phyloP scores from a whole-genome alignment of 2,888 invertebrate species.

The Lamellibrachia columna region DNA sequence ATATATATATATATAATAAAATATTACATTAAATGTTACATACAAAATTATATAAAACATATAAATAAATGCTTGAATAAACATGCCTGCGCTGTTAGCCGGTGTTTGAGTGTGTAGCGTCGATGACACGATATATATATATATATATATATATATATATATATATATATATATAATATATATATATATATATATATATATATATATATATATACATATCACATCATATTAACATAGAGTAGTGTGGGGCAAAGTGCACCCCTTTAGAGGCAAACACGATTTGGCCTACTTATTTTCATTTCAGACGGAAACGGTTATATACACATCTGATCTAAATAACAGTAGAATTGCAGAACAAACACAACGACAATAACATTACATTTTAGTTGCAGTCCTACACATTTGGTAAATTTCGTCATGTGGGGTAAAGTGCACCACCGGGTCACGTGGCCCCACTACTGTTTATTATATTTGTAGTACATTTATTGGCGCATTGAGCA shows the following conservation, averaged over 20 bases:
- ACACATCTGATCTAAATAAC: background rate
- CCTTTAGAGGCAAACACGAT: too few species aligned
- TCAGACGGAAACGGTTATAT: background rate
- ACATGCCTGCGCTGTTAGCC: too few species aligned
- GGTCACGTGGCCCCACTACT: too few species aligned
- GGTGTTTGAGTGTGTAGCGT: too few species aligned
- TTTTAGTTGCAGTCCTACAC: too few species aligned
- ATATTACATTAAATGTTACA: too few species aligned
- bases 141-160: background rate
- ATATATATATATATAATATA: background rate
- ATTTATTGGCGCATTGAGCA: too few species aligned
- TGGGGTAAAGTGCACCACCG: background rate
- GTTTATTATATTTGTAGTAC: too few species aligned
- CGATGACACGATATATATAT: background rate
- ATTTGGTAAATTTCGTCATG: too few species aligned
- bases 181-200: conserved; percentile 3
- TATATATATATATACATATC: conserved; percentile 20
- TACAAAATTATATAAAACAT: background rate
- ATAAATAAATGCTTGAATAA: background rate
- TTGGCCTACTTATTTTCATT: too few species aligned
- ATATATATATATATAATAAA: background rate
- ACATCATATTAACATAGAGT: background rate
- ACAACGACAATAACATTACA: background rate
- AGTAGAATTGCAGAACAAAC: background rate
- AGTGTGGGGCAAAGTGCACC: background rate